Evolutionary conservation across 2,797 vertebrate species (phyloP).

Genomic region (Falco berigora): DNA sequence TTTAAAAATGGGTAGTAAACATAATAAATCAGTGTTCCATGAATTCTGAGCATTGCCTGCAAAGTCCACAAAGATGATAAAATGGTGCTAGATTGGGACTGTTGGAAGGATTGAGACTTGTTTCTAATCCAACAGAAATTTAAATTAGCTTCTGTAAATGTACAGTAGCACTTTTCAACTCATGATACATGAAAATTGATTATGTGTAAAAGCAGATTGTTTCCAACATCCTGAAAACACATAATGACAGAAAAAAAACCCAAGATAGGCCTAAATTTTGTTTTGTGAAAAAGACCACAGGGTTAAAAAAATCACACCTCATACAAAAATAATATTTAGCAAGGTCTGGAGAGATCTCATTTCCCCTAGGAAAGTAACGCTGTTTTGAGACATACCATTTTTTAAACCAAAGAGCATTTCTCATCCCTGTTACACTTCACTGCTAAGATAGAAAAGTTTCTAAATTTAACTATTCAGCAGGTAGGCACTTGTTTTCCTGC

Average conservation of each 20-base stretch:
- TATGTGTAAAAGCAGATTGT: neutral
- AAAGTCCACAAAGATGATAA: neutral
- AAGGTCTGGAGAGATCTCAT: neutral
- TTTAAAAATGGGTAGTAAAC: neutral
- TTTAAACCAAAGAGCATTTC: neutral
- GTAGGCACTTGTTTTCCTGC: neutral
- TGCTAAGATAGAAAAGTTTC: neutral
- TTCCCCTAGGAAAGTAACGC: fast-evolving
- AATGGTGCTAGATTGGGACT: neutral
- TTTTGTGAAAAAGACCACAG: neutral
- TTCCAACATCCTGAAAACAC: neutral
- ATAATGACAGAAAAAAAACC: neutral
- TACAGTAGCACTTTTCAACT: neutral
- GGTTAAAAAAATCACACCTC: neutral
- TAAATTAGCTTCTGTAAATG: neutral
- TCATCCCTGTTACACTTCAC: neutral
- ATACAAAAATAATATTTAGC: neutral
- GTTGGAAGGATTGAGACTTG: neutral
- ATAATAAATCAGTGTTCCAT: neutral
- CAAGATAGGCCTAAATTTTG: neutral
- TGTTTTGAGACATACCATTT: neutral
- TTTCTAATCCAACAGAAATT: neutral
- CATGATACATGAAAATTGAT: neutral
- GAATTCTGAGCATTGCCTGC: neutral
- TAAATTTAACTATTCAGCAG: neutral